These are phyloP conservation scores for Diaphora mendica DNA, from an alignment of 2,888 invertebrate species.

Conservation along the genomic window DNA sequence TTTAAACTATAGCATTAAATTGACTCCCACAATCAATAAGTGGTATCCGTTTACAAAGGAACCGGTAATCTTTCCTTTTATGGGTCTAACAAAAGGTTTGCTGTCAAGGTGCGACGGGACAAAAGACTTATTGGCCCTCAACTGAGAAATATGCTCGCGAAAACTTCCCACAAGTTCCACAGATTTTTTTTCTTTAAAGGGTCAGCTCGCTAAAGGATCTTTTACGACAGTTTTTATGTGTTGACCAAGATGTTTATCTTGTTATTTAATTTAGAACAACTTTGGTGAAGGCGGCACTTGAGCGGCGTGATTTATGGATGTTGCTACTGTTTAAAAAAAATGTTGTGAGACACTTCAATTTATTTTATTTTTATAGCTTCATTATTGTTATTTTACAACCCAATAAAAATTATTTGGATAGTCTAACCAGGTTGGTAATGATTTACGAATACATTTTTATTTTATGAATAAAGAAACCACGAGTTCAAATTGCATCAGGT, in stretches of 20 bases:
- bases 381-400: neutral
- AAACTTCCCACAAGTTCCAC: constrained; percentile 56
- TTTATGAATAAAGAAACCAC: neutral
- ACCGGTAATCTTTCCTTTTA: constrained; percentile 69
- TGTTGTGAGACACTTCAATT: neutral
- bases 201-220: constrained; percentile 48
- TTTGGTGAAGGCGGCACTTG: constrained; percentile 22
- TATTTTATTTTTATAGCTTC: neutral
- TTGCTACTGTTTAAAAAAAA: neutral
- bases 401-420: neutral
- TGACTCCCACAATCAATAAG: constrained; percentile 63
- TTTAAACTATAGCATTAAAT: constrained; percentile 45
- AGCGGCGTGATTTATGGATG: constrained; percentile 24
- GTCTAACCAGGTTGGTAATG: neutral
- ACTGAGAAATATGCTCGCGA: constrained; percentile 52
- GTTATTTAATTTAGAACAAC: constrained; percentile 39
- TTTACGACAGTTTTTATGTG: constrained; percentile 34
- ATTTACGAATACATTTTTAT: neutral
- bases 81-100: constrained; percentile 61
- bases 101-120: constrained; percentile 72
- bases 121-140: constrained; percentile 59
- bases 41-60: constrained; percentile 71
- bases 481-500: neutral
- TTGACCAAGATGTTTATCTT: constrained; percentile 36
- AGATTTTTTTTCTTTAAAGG: constrained; percentile 43